Base-by-base conservation (phyloP, 2,797 vertebrate species). In the Mallotus villosus region DNA sequence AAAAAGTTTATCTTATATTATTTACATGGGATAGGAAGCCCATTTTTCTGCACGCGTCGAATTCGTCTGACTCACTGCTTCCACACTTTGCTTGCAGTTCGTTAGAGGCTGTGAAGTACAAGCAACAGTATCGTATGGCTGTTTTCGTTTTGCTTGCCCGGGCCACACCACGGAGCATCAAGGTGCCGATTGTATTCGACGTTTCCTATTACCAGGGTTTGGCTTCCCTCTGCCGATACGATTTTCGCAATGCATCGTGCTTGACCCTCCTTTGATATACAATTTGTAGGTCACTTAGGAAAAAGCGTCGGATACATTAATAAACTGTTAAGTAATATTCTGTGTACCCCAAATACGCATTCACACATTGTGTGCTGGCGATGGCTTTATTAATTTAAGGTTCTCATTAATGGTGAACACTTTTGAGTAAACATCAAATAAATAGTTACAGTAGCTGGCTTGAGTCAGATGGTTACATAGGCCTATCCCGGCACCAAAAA, bases 11-110 rank as follows among this genome's bases (percentile, higher is more conserved):
- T 79, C 51, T 68, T 22, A 17, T 80, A 57, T 60, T 76, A 76
- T 77, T 79, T 67, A 74, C 75, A 57, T n/a, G 70, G 60, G 77
- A 17, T 37, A 34, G 41, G 65, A 64, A 62, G 67, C 34, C 70
- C 67, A 55, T 58, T 46, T 37, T 66, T 75, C 55, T 70, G n/a
- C 17, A 34, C 49, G 49, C 19, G 49, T 19, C 22, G 46, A 16
- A 25, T 51, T 46, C 49, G 25, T 55, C 17, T 55, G 64, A 51
- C 64, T 24, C 16, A 27, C 22, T 6, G 64, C 17, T 66, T 24
- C 14, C 41, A 22, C 37, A 51, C 64, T 49, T 51, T 17, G 64
- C 64, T 66, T 5, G 16, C 51, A 17, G 51, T 55, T 55, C 51
- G 41, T 46, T 46, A 46, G 51, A 55, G 51, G 51, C 51, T 5